A percentile compares a stretch with the other conserved stretches of the same genome.
phyloP scores from a whole-genome alignment of 2,113 vertebrate species.

The Gymnorhina tibicen region DNA sequence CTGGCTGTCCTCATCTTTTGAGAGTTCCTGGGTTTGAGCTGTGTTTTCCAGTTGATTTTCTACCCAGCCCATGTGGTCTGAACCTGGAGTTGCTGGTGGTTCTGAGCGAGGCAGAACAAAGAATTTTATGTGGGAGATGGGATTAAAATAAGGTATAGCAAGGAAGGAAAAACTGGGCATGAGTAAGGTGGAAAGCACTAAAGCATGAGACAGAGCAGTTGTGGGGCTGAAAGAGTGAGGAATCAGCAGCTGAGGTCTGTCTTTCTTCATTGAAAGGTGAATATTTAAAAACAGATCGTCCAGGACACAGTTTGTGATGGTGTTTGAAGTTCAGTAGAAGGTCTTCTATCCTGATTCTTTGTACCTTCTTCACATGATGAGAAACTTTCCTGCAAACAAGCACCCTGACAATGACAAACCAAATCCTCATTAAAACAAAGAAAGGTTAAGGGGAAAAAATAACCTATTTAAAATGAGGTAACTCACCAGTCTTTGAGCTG shows the following conservation, averaged over 20 bases:
- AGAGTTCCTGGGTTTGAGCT: not conserved
- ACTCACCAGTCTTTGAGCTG: constrained; percentile 86
- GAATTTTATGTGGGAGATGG: not conserved
- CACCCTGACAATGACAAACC: constrained; percentile 73
- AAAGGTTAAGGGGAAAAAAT: constrained; percentile 82
- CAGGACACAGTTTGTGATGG: not conserved
- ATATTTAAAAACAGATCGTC: not conserved
- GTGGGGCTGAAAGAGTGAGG: not conserved
- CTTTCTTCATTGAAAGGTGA: not conserved
- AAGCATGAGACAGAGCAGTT: not conserved
- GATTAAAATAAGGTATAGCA: not conserved
- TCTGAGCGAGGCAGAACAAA: not conserved
- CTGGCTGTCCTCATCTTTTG: not conserved
- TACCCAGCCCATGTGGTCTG: fast-evolving
- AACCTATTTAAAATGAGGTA: constrained; percentile 83
- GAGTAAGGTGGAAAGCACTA: not conserved
- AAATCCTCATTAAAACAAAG: constrained; percentile 92
- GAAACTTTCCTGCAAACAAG: constrained; percentile 75
- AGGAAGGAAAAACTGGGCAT: not conserved
- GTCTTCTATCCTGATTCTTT: constrained; percentile 36
- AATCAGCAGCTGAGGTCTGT: not conserved
- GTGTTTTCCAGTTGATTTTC: not conserved
- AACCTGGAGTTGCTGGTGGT: not conserved
- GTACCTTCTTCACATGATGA: constrained; percentile 52
- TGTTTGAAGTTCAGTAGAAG: constrained; percentile 52